phyloP scores from a whole-genome alignment of 2,888 invertebrate genomes.

The Pimpla rufipes region DNA sequence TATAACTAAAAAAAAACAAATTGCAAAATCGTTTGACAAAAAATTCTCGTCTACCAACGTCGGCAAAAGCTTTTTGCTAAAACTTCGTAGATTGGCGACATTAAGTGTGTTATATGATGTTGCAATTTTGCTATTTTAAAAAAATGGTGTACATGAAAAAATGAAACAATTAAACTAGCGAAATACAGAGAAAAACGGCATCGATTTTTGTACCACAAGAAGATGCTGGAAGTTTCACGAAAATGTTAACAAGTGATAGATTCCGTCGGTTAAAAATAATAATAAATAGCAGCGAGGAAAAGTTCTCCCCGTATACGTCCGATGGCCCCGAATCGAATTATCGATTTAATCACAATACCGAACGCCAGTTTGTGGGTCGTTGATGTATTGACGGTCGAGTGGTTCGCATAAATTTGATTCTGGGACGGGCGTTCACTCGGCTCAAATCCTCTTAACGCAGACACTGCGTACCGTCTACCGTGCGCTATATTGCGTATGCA shows the following conservation, averaged over 20 bases:
- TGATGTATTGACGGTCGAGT: slow-evolving; percentile 44
- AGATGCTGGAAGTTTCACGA: no score
- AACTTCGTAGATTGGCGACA: no score
- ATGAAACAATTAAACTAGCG: slow-evolving; percentile 13
- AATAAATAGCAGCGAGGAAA: background rate
- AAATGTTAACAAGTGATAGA: no score
- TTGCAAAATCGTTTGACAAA: background rate
- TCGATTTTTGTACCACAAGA: background rate
- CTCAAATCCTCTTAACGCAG: slow-evolving; percentile 61
- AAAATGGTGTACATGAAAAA: background rate
- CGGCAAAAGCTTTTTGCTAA: no score
- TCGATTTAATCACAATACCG: slow-evolving; percentile 21
- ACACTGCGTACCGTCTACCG: slow-evolving; percentile 13
- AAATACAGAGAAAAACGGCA: slow-evolving; percentile 31
- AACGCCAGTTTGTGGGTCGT: slow-evolving; percentile 30
- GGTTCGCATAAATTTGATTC: slow-evolving; percentile 61
- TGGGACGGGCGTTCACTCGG: slow-evolving; percentile 58
- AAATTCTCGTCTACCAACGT: background rate
- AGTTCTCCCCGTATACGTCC: background rate
- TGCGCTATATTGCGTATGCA: slow-evolving; percentile 1
- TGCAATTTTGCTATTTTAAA: background rate
- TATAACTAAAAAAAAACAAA: slow-evolving; percentile 15
- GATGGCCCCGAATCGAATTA: slow-evolving; percentile 24
- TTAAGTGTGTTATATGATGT: background rate
- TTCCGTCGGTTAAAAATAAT: background rate